Percentiles rank a stretch among this genome's conserved stretches.
phyloP scores from a whole-genome alignment of 2,113 vertebrate genomes.

The Cryptotis parvus region DNA sequence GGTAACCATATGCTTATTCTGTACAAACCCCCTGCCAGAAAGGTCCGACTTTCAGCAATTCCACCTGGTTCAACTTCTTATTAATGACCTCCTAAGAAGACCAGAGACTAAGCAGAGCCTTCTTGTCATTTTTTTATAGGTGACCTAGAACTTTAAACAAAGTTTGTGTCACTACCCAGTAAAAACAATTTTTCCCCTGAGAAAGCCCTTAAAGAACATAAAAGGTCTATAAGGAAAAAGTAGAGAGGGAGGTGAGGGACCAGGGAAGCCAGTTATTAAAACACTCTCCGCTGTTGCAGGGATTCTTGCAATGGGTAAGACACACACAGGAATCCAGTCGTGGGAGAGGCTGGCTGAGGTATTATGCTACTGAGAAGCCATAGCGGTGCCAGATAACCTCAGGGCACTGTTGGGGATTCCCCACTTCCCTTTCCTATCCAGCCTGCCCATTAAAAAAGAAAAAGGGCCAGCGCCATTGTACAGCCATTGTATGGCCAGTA shows the following conservation, averaged over 20 bases:
- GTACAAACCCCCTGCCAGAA: background rate
- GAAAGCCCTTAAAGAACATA: background rate
- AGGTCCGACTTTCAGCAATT: background rate
- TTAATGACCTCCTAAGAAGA: background rate
- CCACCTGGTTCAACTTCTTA: background rate
- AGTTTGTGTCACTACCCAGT: background rate
- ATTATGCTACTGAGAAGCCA: background rate
- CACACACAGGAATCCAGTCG: background rate
- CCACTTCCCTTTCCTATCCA: background rate
- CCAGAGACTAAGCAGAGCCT: background rate
- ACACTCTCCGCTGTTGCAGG: background rate
- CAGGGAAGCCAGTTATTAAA: background rate
- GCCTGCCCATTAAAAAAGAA: background rate
- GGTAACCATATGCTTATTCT: background rate
- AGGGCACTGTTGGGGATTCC: background rate
- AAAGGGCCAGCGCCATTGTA: too few relatives aligned
- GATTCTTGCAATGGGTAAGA: background rate
- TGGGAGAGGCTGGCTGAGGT: background rate
- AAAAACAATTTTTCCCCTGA: background rate
- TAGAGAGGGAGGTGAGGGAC: background rate
- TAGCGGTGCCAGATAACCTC: accelerated
- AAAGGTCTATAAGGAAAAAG: background rate
- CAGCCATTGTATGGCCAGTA: too few relatives aligned
- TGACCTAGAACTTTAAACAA: background rate
- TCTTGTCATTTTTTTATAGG: background rate